Evolutionary conservation across 2,888 invertebrate genomes (phyloP), one percentile per base, ranked within the genome.

Genomic region (Branchellion lobata): DNA sequence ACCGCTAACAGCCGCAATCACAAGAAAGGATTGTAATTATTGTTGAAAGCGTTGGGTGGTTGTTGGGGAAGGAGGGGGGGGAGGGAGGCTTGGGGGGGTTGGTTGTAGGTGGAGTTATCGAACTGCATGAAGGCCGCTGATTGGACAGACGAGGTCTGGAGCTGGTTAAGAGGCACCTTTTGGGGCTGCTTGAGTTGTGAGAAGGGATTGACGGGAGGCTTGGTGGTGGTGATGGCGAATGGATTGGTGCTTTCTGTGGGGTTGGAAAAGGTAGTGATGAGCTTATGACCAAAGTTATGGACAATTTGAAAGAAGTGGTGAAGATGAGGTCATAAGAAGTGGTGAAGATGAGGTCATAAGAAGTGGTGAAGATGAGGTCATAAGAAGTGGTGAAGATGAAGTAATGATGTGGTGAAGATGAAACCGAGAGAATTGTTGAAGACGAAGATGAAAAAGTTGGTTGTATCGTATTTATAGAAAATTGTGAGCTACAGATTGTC

Each of bases 11-110:
- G 24, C n/a, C 61, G 40, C 33, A n/a, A n/a, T 79, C 47, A 80
- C 40, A 80, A 47, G 69, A 80, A 80, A 31, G 80, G 80, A 57
- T 80, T 80, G 71, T 80, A 80, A 69, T 51, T 75, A 51, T 76
- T 76, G 34, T 76, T 69, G 8, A 61, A 65, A 36, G 51, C 68
- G n/a, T 47, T 47, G n/a, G 80, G 80, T 31, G 57, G 78, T 68
- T 18, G 69, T 61, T 36, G 68, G 34, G 76, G 80, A 75, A 65
- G 68, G 40, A 65, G 61, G 34, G 29, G 80, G 65, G 27, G 71
- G 68, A 68, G 47, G 31, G 68, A 31, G 47, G 24, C 27, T 31
- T 18, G 40, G 51, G 40, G 53, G n/a, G 75, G 51, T 5, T 75
- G 75, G 75, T 33, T 51, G 29, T 36, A 75, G 1, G 53, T 8